Percentiles rank a stretch among this genome's conserved stretches.
Evolutionary conservation across 2,113 vertebrate species (phyloP).

Genomic region (Upupa epops): DNA sequence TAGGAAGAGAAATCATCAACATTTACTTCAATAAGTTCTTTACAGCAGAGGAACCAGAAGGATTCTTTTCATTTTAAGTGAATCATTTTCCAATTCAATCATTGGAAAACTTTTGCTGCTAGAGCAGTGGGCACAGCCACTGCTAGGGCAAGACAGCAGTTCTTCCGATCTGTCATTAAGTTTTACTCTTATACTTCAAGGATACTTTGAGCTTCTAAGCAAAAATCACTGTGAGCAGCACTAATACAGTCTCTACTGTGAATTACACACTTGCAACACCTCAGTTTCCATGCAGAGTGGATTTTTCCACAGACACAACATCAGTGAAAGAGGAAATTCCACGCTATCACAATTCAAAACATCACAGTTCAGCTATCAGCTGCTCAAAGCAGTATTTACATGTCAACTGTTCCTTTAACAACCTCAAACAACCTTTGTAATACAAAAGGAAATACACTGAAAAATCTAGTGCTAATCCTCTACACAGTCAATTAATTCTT

Average conservation of each 20-base stretch:
- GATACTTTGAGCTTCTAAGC: not conserved
- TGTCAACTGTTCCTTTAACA: not conserved
- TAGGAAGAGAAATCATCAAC: not conserved
- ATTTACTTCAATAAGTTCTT: not conserved
- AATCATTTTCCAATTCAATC: not conserved
- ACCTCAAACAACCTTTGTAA: not conserved
- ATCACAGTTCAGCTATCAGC: not conserved
- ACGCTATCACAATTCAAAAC: not conserved
- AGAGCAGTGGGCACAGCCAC: not conserved
- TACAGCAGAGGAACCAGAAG: not conserved
- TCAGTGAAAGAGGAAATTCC: not conserved
- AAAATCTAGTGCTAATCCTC: too few species aligned
- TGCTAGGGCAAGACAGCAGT: too few species aligned
- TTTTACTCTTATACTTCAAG: not conserved
- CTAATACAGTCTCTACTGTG: not conserved
- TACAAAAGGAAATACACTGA: too few species aligned
- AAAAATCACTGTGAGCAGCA: not conserved
- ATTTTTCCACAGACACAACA: not conserved
- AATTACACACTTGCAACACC: not conserved
- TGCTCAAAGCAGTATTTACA: not conserved
- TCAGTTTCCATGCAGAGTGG: not conserved
- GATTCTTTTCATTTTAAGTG: not conserved
- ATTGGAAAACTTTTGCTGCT: not conserved
- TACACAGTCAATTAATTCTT: not conserved
- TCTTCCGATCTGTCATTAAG: slow-evolving; percentile 7